Evolutionary conservation across 2,797 vertebrate species (phyloP).

Genomic region (Silurus aristotelis): DNA sequence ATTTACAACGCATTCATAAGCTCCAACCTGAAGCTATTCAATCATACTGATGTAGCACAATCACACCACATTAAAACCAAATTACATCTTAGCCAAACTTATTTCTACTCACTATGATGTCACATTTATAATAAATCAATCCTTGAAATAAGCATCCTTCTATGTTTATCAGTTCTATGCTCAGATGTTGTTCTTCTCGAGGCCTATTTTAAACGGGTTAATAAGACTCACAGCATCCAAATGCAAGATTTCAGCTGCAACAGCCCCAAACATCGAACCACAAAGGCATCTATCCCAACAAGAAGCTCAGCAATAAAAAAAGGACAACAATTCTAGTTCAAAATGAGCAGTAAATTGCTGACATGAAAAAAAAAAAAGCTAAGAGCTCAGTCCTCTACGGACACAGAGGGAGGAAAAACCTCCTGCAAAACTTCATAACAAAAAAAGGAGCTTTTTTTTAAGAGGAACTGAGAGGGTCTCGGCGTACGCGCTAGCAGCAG

Average conservation of each 20-base stretch:
- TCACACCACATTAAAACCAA: neutral
- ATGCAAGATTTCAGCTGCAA: neutral
- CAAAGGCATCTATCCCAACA: constrained; percentile 11
- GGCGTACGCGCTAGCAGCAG: constrained; percentile 76
- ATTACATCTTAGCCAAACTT: constrained; percentile 18
- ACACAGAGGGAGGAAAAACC: constrained; percentile 63
- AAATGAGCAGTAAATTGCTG: constrained; percentile 51
- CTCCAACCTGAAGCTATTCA: neutral
- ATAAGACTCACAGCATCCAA: neutral
- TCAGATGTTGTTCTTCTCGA: neutral
- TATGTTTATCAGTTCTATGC: neutral
- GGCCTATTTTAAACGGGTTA: constrained; percentile 1
- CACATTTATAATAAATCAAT: constrained; percentile 17
- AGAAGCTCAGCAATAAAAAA: constrained; percentile 21
- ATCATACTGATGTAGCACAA: neutral
- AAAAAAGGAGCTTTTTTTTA: constrained; percentile 72
- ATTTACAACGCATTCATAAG: neutral
- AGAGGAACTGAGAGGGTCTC: constrained; percentile 78
- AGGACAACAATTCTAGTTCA: constrained; percentile 36
- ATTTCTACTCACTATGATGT: constrained; percentile 19
- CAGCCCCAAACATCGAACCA: neutral
- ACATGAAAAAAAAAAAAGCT: constrained; percentile 48
- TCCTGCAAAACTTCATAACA: constrained; percentile 77
- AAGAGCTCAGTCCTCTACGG: constrained; percentile 48
- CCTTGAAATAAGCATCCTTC: neutral